Evolutionary conservation across 2,888 invertebrate genomes (phyloP).

Genomic region (Holacanthella duospinosa): DNA sequence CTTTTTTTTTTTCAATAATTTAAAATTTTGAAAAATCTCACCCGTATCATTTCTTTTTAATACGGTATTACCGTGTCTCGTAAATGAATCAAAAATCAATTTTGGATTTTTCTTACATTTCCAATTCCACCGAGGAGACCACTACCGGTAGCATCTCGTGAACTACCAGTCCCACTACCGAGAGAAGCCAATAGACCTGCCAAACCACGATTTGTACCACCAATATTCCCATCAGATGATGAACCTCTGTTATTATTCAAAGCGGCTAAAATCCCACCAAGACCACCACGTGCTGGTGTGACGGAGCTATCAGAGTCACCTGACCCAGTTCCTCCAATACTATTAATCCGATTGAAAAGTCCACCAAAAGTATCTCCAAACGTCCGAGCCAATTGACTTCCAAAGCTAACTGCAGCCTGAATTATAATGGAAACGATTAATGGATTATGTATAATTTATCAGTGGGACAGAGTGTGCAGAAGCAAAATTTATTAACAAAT

Average conservation of each 20-base stretch:
- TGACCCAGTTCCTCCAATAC: neutral
- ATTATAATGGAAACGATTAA: neutral
- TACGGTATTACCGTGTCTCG: neutral
- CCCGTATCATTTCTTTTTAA: neutral
- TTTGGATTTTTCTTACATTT: conserved; percentile 27
- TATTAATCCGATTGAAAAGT: conserved; percentile 31
- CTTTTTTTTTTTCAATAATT: too few relatives aligned
- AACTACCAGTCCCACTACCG: neutral
- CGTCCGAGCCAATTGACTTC: conserved; percentile 36
- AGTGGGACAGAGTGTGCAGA: too few relatives aligned
- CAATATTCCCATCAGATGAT: conserved; percentile 9
- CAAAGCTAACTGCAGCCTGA: conserved; percentile 37
- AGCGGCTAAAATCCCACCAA: neutral
- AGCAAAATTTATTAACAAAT: too few relatives aligned
- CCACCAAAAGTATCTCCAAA: conserved; percentile 37
- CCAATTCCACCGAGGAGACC: conserved; percentile 37
- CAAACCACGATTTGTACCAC: conserved; percentile 9
- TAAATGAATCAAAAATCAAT: neutral
- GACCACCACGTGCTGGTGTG: neutral
- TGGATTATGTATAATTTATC: too few relatives aligned
- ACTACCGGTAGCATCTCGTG: conserved; percentile 1
- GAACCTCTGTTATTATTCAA: conserved; percentile 10
- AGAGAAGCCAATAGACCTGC: conserved; percentile 17
- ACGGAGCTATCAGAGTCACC: neutral
- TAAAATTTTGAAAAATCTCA: conserved; percentile 4